Evolutionary conservation across 2,113 vertebrate genomes (phyloP), one percentile per base, ranked within the genome.

Genomic region (Holacanthus passer): DNA sequence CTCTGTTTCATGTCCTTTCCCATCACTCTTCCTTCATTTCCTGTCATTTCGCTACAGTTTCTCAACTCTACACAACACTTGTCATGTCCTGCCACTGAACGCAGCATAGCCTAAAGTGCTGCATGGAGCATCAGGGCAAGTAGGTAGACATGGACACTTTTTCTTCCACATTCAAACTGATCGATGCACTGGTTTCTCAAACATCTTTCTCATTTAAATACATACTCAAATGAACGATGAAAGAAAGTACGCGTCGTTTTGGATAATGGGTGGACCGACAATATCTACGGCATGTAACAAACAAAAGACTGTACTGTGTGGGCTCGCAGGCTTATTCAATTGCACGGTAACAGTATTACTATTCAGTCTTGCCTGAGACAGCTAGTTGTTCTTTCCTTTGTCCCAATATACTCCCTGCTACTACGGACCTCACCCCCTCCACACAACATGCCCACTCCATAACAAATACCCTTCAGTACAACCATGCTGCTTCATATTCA

Each of bases 381-480:
- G 77, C 20, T 72, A 58, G 41, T 80, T 79, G 73, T 76, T 86
- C 70, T 86, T 66, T 74, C 62, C 27, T 41, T 89, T 87, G 84
- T 89, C 63, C 62, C 62, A 48, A 81, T 85, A 39, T 50, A 77
- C 37, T 73, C 63, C 88, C 71, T 79, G 27, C 80, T 81, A 85
- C 70, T 63, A 2, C 59, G 87, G 86, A 84, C 88, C 83, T 82
- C 87, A 58, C 12, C 56, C 72, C 77, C 80, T 83, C 86, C 64
- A 52, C 69, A 27, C 45, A n/a, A 64, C 72, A 63, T 67, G 74
- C 70, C 74, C 73, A 77, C 77, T 63, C 35, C 50, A 50, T 39
- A 86, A 90, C 91, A 92, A 93, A 82, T n/a, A 65, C 32, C 70
- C 83, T 77, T 88, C 55, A 90, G 81, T 90, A 56, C 62, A 66